These are phyloP conservation scores for Peromyscus melanophrys DNA, from an alignment of 2,797 vertebrate genomes.

Conservation along the genomic window DNA sequence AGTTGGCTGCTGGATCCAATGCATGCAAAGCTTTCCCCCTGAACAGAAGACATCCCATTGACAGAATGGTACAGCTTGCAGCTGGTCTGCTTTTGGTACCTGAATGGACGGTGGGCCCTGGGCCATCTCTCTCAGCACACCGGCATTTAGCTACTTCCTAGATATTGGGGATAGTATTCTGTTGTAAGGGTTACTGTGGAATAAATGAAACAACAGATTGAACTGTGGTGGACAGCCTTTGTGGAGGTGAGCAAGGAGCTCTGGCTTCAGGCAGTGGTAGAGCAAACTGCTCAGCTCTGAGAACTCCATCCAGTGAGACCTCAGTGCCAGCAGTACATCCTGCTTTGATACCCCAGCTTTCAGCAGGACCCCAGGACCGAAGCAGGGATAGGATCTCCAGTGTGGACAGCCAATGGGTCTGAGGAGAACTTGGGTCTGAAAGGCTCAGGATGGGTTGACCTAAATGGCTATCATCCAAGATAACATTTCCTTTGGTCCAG, in stretches of 20 bases:
- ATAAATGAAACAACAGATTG: background rate
- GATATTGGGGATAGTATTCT: background rate
- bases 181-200: background rate
- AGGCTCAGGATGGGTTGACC: background rate
- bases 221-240: background rate
- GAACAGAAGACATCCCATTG: background rate
- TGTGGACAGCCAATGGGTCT: background rate
- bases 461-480: background rate
- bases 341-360: background rate
- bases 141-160: background rate
- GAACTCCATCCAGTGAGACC: background rate
- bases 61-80: background rate
- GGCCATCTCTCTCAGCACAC: background rate
- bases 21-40: background rate
- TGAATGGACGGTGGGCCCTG: background rate
- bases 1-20: background rate
- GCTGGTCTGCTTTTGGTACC: background rate
- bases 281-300: constrained; percentile 25
- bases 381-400: background rate
- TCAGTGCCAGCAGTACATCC: background rate
- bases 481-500: background rate
- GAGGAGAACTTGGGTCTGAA: background rate
- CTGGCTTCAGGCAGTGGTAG: background rate
- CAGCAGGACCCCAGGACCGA: background rate
- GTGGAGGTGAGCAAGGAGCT: background rate